Evolutionary conservation across 2,888 invertebrate species (phyloP).

Genomic region (Hydroisotoma schaefferi): DNA sequence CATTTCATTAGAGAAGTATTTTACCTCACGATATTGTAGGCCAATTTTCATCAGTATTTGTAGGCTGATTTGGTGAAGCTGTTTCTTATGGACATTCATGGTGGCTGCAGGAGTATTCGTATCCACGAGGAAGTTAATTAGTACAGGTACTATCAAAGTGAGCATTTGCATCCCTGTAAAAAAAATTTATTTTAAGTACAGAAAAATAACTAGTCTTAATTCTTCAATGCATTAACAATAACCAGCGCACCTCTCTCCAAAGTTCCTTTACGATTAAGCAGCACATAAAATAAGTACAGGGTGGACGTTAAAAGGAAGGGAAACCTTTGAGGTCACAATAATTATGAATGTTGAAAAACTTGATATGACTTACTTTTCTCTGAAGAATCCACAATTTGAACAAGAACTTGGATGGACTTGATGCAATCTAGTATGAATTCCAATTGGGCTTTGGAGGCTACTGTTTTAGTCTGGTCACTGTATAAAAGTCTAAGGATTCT

Average conservation of each 20-base stretch:
- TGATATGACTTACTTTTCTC: conserved; percentile 66
- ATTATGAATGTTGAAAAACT: background rate
- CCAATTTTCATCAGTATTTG: conserved; percentile 88
- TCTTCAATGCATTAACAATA: background rate
- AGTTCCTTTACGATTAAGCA: conserved; percentile 22
- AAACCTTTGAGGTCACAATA: conserved; percentile 1
- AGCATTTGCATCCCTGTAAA: conserved; percentile 79
- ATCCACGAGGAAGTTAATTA: conserved; percentile 79
- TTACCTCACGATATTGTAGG: conserved; percentile 82
- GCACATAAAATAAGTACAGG: too few species aligned
- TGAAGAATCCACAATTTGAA: conserved; percentile 69
- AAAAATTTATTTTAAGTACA: conserved; percentile 19
- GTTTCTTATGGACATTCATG: conserved; percentile 62
- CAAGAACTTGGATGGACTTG: conserved; percentile 49
- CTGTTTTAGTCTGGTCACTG: conserved; percentile 61
- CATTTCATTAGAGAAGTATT: conserved; percentile 11
- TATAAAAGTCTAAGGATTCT: conserved; percentile 72
- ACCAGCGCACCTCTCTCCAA: conserved; percentile 25
- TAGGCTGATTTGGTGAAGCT: conserved; percentile 82
- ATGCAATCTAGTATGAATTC: conserved; percentile 66
- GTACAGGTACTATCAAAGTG: conserved; percentile 81
- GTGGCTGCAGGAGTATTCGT: conserved; percentile 59
- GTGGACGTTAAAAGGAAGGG: conserved; percentile 6
- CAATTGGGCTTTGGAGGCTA: conserved; percentile 65
- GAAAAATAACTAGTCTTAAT: too few species aligned